Percentiles rank a stretch among this genome's conserved stretches.
phyloP scores from a whole-genome alignment of 1,140 invertebrate species.

The Protaetia brevitarsis region DNA sequence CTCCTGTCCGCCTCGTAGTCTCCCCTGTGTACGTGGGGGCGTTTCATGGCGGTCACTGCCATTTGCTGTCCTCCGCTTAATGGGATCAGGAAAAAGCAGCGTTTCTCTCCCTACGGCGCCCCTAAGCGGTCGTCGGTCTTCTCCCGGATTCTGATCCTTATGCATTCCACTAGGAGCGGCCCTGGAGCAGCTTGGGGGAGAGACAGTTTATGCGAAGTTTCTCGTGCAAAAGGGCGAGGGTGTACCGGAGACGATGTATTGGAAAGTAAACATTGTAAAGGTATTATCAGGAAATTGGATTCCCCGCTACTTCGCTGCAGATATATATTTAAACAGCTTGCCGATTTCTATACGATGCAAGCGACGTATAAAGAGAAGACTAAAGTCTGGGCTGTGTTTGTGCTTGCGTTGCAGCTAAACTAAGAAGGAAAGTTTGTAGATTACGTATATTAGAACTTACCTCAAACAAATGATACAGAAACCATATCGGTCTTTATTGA shows the following conservation, averaged over 20 bases:
- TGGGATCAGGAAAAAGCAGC: neutral
- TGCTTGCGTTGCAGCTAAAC: too few species aligned
- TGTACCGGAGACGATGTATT: slow-evolving; percentile 3
- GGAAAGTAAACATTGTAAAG: slow-evolving; percentile 19
- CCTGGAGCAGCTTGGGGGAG: neutral
- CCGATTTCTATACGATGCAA: neutral
- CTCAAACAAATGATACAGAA: too few species aligned
- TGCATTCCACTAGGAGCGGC: neutral
- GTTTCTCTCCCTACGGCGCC: neutral
- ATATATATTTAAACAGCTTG: neutral
- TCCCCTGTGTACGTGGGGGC: neutral
- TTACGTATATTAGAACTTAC: too few species aligned
- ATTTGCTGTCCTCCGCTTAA: slow-evolving; percentile 12
- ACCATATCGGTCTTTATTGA: too few species aligned
- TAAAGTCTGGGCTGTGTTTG: too few species aligned
- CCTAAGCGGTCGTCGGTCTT: neutral
- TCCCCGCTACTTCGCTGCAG: neutral
- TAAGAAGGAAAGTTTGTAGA: too few species aligned
- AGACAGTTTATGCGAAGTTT: neutral
- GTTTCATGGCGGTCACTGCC: slow-evolving; percentile 1
- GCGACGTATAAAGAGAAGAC: neutral
- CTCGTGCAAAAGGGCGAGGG: neutral
- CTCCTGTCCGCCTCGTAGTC: neutral
- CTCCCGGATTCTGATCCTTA: slow-evolving; percentile 13
- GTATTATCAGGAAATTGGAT: slow-evolving; percentile 22